Base-by-base conservation (phyloP, 2,888 invertebrate species). In the Heterodera filipjevi region DNA sequence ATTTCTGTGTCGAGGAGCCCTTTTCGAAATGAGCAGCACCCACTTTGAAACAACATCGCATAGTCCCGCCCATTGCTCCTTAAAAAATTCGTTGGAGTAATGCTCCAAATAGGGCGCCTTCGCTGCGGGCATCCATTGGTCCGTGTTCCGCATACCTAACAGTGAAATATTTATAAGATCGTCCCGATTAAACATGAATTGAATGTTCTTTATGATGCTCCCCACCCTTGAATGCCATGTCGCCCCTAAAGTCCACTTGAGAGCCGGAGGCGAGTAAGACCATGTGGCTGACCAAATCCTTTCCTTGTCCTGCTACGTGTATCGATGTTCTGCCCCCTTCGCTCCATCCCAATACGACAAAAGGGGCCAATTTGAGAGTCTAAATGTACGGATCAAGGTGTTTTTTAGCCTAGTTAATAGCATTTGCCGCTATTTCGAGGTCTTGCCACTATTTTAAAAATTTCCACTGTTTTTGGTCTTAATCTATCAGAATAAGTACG, bases 31-130 rank as follows among this genome's bases (percentile, higher is more conserved):
- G 44, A 44, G 12, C 8, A 44, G 8, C 14, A 81, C 82, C 81
- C 44, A 88, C 87, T 85, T 82, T 35, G 84, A 82, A 46, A 88
- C 88, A 35, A 88, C 86, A 77, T 88, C 87, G 74, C 88, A 88
- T 12, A 88, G 81, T 35, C 85, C 88, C 1, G 87, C 88, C 88
- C 88, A 88, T 81, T 89, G 88, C 12, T 81, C 83, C 74, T 81
- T 76, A 2, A 88, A 81, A 74, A 82, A 88, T 3, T 85, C 86
- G 16, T 86, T 81, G 8, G 84, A 79, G 76, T 89, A 88, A 77
- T 86, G 87, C 19, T 85, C 84, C 66, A 88, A 79, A 76, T 88
- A 88, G 30, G 85, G 84, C 35, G 81, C 84, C 44, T 85, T 83
- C 44, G 86, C 85, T 19, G 77, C 77, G 5, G 85, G 83, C 39